Base-by-base conservation (phyloP, 2,797 vertebrate genomes). In the Catharus ustulatus region DNA sequence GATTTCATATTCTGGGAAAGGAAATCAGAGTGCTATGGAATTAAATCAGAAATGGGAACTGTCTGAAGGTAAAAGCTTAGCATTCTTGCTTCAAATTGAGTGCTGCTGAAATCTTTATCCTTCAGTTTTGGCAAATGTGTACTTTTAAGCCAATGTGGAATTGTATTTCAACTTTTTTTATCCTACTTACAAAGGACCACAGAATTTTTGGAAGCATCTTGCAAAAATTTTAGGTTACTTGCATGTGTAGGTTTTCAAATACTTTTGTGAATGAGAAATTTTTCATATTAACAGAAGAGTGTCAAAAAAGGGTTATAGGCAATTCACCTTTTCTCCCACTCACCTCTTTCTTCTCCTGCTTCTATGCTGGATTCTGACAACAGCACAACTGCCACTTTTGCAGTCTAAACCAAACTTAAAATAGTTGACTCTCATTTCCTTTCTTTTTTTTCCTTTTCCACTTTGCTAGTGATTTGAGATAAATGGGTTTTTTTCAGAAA, bases 1-100 rank as follows among this genome's bases (percentile, higher is more conserved):
- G 95, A 96, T 98, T 97, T 97, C 96, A 93, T 97, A 97, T 97
- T 97, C 97, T 96, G 92, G 86, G 87, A 96, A 97, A 94, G 94
- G 85, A 97, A 97, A 97, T 97, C 77, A 67, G 81, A 93, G 67
- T 89, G 87, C 85, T 89, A 76, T 85, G 97, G 80, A 97, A 97
- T 96, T 95, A 90, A 97, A 97, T 96, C 84, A 97, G 92, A 92
- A 97, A 94, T 94, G 85, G 87, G 67, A 68, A 81, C 80, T 69
- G 57, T 84, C 71, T 94, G 76, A 90, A 97, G 90, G 78, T 82
- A 96, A 97, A 97, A 93, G 59, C 79, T 95, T 89, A 42, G 34
- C 87, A 95, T 81, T 55, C 61, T 89, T 87, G 34, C 81, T 97
- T 95, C 66, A 90, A 64, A 94, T 27, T 90, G 74, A 89, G 64